Percentiles rank a stretch among this genome's conserved stretches.
phyloP scores from a whole-genome alignment of 2,888 invertebrate genomes.

The Megastigmus dorsalis region DNA sequence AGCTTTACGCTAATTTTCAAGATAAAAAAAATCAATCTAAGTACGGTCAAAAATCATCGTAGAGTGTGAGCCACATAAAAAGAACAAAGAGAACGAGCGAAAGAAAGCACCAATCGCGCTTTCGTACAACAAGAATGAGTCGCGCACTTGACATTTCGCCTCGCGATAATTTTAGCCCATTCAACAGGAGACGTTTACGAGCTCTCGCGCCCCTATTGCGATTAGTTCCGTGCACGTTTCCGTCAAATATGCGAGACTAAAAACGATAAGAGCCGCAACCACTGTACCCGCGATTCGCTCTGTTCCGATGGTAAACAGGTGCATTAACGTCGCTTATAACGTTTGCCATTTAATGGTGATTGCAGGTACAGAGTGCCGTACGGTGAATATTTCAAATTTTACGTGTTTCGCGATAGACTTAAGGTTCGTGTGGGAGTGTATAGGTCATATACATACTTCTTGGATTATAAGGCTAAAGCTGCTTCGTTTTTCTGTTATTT shows the following conservation, averaged over 20 bases:
- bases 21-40: too few relatives aligned
- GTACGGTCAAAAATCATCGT: too few relatives aligned
- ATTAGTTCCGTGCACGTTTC: constrained; percentile 44
- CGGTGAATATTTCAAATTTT: too few relatives aligned
- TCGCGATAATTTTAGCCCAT: constrained; percentile 67
- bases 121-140: constrained; percentile 27
- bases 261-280: constrained; percentile 6
- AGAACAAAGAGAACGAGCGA: not conserved
- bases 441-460: too few relatives aligned
- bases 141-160: constrained; percentile 67
- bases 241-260: constrained; percentile 9
- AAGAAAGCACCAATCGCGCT: not conserved
- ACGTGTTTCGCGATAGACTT: too few relatives aligned
- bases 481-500: too few relatives aligned
- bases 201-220: constrained; percentile 56
- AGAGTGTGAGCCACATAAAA: too few relatives aligned
- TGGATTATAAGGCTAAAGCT: too few relatives aligned
- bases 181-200: constrained; percentile 66
- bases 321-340: constrained; percentile 13
- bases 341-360: constrained; percentile 1
- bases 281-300: not conserved
- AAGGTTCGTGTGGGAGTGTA: too few relatives aligned
- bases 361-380: too few relatives aligned
- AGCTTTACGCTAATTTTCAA: too few relatives aligned
- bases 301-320: constrained; percentile 2